A percentile compares a stretch with the other conserved stretches of the same genome.
phyloP scores from a whole-genome alignment of 2,888 invertebrate species.

The Acanthacorydalis orientalis region DNA sequence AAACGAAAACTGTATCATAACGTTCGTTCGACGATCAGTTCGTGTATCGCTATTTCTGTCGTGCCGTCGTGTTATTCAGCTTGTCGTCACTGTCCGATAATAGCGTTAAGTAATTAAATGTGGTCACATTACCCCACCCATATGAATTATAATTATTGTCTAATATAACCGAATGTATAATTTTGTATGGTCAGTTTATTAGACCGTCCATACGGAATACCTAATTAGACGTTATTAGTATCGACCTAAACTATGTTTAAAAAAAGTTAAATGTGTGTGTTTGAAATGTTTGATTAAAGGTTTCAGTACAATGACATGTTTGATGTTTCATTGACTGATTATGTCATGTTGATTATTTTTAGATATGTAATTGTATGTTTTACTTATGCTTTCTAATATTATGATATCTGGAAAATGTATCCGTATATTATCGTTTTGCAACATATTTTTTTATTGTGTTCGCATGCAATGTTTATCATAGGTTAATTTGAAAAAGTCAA shows the following conservation, averaged over 20 bases:
- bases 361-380: not conserved
- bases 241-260: not conserved
- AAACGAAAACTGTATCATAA: too few species aligned
- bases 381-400: not conserved
- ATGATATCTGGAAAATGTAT: too few species aligned
- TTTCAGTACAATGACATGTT: not conserved
- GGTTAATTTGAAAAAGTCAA: too few species aligned
- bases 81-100: too few species aligned
- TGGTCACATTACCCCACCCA: not conserved
- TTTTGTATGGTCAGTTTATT: slow-evolving; percentile 2
- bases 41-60: too few species aligned
- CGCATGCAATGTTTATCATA: too few species aligned
- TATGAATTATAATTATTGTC: not conserved
- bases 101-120: too few species aligned
- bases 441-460: too few species aligned
- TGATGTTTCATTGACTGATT: not conserved
- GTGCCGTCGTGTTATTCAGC: too few species aligned
- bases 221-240: slow-evolving; percentile 1
- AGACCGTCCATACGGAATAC: not conserved
- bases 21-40: too few species aligned
- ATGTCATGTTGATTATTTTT: not conserved
- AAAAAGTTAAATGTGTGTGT: not conserved
- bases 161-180: slow-evolving; percentile 2
- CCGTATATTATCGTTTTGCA: too few species aligned
- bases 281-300: not conserved